Base-by-base conservation (phyloP, 2,888 invertebrate species). In the Zaprionus bogoriensis region DNA sequence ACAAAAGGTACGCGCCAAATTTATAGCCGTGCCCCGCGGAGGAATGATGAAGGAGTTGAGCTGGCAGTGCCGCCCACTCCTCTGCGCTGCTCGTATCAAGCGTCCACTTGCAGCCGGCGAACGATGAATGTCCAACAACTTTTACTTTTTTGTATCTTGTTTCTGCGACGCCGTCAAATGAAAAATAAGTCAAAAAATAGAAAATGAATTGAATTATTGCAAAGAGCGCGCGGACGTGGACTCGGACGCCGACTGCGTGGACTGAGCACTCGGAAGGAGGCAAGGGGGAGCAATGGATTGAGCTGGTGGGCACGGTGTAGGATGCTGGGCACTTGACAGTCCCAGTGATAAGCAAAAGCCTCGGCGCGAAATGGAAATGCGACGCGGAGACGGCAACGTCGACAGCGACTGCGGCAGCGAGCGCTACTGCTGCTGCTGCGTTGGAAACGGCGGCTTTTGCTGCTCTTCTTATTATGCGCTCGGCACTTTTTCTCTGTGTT, bases 151-250 rank as follows among this genome's bases (percentile, higher is more conserved):
- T 58, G 58, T 67, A 59, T 70, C 58, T 58, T 38, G 48, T 70
- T 83, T 65, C 59, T 57, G 65, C 62, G 60, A 58, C 58, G 66
- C 79, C 67, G 77, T 74, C 87, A 80, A 73, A 77, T 52, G 57
- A 74, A 77, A 36, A 83, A 74, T 69, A 77, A 79, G 74, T 69
- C 64, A 70, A 88, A 87, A 88, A 88, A 88, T 87, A 87, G 88
- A 87, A 87, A 87, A 88, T 88, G 87, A 88, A 87, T 87, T 87
- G 87, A 87, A 87, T 88, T 87, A 87, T 88, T 87, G 86, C 86
- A 79, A 77, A 87, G 77, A 86, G 81, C 74, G 69, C 66, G 62
- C 78, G 75, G 9, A 10, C 23, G 6, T 4, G 23, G 23, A 23
- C 23, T 4, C 23, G 6, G 23, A 3, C 23, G 23, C n/a, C n/a